A percentile compares a stretch with the other conserved stretches of the same genome.
phyloP scores from a whole-genome alignment of 2,113 vertebrate genomes.

The Rana temporaria region DNA sequence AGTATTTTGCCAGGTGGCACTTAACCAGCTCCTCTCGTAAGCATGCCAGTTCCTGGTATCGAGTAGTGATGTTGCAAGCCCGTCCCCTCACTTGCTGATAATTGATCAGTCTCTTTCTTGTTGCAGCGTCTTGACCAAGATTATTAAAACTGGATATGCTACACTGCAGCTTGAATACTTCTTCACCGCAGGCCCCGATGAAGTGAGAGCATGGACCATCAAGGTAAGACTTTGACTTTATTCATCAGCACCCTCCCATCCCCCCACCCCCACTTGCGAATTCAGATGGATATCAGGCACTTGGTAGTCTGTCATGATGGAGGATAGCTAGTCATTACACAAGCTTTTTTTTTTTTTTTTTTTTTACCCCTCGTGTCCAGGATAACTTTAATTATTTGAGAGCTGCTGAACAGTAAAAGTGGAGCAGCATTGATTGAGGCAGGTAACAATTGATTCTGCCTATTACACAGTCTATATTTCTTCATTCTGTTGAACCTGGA shows the following conservation, averaged over 20 bases:
- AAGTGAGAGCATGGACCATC: constrained; percentile 98
- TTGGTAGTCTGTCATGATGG: constrained; percentile 98
- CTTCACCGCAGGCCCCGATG: constrained; percentile 98
- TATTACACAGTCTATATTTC: constrained; percentile 99
- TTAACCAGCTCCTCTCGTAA: not conserved
- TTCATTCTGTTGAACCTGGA: constrained; percentile 99
- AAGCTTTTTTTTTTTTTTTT: constrained; percentile 79
- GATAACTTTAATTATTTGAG: constrained; percentile 99
- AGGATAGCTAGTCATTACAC: constrained; percentile 98
- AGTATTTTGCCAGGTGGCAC: not conserved
- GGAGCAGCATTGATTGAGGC: constrained; percentile 99
- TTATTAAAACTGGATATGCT: constrained; percentile 96
- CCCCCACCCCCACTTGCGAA: constrained; percentile 84
- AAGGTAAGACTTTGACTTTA: constrained; percentile 89
- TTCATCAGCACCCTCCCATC: constrained; percentile 84
- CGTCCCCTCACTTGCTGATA: constrained; percentile 58
- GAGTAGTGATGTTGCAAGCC: not conserved
- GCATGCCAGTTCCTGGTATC: not conserved
- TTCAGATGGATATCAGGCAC: constrained; percentile 92
- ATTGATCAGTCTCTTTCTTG: constrained; percentile 71
- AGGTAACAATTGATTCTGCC: constrained; percentile 99
- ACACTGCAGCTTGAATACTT: constrained; percentile 98
- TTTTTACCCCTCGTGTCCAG: constrained; percentile 72
- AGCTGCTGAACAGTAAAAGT: constrained; percentile 99
- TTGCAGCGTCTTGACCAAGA: constrained; percentile 94